Evolutionary conservation across 2,113 vertebrate species (phyloP).

Genomic region (Tyrannus savana): DNA sequence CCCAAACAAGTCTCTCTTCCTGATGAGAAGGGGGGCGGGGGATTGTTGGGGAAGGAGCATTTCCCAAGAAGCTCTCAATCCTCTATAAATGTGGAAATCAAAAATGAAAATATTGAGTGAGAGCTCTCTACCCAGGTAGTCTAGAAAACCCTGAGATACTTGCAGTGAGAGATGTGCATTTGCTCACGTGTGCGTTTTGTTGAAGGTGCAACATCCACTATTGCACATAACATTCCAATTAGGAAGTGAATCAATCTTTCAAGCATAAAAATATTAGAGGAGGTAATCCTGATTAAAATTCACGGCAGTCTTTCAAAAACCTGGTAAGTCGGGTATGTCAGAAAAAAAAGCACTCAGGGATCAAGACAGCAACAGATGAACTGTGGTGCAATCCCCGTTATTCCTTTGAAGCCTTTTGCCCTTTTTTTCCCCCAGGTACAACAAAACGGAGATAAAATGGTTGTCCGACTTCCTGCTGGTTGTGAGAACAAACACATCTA

Average conservation of each 20-base stretch:
- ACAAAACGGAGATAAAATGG: not conserved
- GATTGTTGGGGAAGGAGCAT: not conserved
- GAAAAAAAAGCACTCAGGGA: not conserved
- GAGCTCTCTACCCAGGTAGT: not conserved
- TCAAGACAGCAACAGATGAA: not conserved
- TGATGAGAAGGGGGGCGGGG: not conserved
- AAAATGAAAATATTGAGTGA: not conserved
- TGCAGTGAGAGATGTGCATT: not conserved
- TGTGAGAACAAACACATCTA: not conserved
- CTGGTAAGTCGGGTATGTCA: rapidly evolving
- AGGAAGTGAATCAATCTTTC: not conserved
- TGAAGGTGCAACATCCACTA: not conserved
- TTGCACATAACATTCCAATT: not conserved
- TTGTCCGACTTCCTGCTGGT: not conserved
- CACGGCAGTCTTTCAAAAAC: not conserved
- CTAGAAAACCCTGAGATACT: not conserved
- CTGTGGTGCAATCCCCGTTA: not conserved
- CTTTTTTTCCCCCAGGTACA: not conserved
- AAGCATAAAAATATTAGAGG: not conserved
- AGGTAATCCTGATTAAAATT: not conserved
- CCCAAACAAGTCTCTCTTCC: not conserved
- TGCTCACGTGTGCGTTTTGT: not conserved
- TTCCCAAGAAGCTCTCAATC: not conserved
- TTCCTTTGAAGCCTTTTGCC: not conserved
- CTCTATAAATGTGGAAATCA: not conserved